These are phyloP conservation scores for Chitala chitala DNA, from an alignment of 2,113 vertebrate species.

Conservation along the genomic window DNA sequence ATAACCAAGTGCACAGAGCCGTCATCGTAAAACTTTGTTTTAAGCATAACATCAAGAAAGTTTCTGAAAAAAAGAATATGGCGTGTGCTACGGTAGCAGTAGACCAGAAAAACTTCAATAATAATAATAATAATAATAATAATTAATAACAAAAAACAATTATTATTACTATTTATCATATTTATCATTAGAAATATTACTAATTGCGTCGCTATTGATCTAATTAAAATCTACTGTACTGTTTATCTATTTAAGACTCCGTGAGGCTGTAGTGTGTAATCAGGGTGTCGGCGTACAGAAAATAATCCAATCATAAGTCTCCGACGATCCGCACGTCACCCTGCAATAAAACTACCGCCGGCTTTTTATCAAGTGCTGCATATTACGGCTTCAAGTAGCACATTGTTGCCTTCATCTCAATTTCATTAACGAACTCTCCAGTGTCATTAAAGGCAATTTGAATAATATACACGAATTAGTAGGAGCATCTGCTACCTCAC, in stretches of 20 bases:
- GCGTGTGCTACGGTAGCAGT: too few species aligned
- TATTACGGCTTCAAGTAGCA: constrained; percentile 8
- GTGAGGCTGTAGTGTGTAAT: not conserved
- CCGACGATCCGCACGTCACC: not conserved
- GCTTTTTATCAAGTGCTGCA: not conserved
- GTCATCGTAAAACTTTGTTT: constrained; percentile 44
- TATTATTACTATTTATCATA: too few species aligned
- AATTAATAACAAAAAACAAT: too few species aligned
- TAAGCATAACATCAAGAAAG: constrained; percentile 4
- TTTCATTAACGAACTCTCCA: constrained; percentile 20
- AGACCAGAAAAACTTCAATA: too few species aligned
- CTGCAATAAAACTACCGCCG: constrained; percentile 7
- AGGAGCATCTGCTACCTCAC: constrained; percentile 12
- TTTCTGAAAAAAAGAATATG: not conserved
- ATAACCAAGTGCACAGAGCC: not conserved
- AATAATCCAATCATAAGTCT: constrained; percentile 31
- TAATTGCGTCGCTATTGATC: too few species aligned
- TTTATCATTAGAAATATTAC: too few species aligned
- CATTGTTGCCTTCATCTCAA: constrained; percentile 19
- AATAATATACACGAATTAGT: constrained; percentile 23
- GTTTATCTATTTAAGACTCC: not conserved
- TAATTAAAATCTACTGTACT: too few species aligned
- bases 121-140: too few species aligned
- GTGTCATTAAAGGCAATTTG: constrained; percentile 25
- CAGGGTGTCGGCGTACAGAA: not conserved